Evolutionary conservation across 2,113 vertebrate species (phyloP).

Genomic region (Etia nguti): DNA sequence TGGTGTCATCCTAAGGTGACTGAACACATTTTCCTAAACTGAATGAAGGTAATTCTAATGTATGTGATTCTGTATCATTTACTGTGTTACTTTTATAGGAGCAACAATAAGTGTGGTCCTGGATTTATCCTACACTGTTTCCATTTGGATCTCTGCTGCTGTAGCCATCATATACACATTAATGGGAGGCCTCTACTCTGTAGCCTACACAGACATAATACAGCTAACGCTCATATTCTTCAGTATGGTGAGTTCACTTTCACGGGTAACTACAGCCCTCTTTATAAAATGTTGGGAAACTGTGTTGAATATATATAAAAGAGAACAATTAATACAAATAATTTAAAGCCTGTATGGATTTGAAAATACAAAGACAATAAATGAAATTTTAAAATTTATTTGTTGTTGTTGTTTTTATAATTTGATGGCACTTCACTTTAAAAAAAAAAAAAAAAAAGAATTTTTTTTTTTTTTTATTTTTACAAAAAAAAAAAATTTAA

Average conservation of each 20-base stretch:
- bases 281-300: neutral
- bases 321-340: neutral
- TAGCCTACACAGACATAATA: constrained; percentile 67
- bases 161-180: constrained; percentile 69
- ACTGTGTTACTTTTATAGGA: constrained; percentile 21
- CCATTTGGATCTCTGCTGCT: constrained; percentile 65
- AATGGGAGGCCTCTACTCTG: constrained; percentile 68
- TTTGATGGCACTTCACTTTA: neutral
- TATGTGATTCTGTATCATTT: neutral
- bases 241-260: constrained; percentile 55
- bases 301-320: neutral
- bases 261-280: neutral
- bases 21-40: neutral
- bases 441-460: neutral
- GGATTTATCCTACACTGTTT: constrained; percentile 54
- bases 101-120: constrained; percentile 67
- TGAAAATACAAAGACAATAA: neutral
- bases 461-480: too few species aligned
- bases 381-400: neutral
- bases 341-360: neutral
- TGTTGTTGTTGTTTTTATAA: fast-evolving
- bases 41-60: neutral
- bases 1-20: neutral
- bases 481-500: too few species aligned
- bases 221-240: constrained; percentile 66